A percentile compares a stretch with the other conserved stretches of the same genome.
phyloP scores from a whole-genome alignment of 2,797 vertebrate genomes.

The Mareca strepera region DNA sequence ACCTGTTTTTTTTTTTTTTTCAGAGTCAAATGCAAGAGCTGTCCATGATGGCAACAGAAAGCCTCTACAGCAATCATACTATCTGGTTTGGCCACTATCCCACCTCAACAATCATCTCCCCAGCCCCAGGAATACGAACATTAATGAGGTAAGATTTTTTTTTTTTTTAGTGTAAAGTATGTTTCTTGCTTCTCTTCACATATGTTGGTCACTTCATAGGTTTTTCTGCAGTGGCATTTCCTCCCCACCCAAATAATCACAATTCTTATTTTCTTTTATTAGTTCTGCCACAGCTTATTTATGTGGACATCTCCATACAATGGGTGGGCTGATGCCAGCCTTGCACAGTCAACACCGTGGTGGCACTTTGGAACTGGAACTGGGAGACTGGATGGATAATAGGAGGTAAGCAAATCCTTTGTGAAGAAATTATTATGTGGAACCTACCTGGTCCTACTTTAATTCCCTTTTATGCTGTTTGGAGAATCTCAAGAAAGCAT shows the following conservation, averaged over 20 bases:
- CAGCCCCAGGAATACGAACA: conserved; percentile 87
- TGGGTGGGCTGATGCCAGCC: conserved; percentile 91
- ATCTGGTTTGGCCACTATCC: conserved; percentile 98
- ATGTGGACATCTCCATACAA: conserved; percentile 95
- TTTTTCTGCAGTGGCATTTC: neutral
- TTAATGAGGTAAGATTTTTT: conserved; percentile 86
- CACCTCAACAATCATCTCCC: conserved; percentile 92
- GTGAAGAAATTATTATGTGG: neutral
- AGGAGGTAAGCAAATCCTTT: conserved; percentile 81
- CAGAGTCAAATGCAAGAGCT: conserved; percentile 90
- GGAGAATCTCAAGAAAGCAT: neutral
- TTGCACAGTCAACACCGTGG: conserved; percentile 89
- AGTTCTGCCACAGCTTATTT: conserved; percentile 94
- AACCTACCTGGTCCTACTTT: neutral
- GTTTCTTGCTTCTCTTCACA: neutral
- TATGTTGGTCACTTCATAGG: neutral
- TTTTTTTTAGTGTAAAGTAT: neutral
- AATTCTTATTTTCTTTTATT: neutral
- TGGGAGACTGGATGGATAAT: conserved; percentile 97
- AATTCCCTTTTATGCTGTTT: neutral
- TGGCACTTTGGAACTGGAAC: conserved; percentile 93
- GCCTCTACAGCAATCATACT: conserved; percentile 89
- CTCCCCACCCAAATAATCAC: neutral
- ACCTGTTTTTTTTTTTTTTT: conserved; percentile 43
- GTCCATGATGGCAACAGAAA: conserved; percentile 83